These are phyloP conservation scores for Phymorhynchus buccinoides DNA, from an alignment of 1,140 invertebrate species.

Conservation along the genomic window DNA sequence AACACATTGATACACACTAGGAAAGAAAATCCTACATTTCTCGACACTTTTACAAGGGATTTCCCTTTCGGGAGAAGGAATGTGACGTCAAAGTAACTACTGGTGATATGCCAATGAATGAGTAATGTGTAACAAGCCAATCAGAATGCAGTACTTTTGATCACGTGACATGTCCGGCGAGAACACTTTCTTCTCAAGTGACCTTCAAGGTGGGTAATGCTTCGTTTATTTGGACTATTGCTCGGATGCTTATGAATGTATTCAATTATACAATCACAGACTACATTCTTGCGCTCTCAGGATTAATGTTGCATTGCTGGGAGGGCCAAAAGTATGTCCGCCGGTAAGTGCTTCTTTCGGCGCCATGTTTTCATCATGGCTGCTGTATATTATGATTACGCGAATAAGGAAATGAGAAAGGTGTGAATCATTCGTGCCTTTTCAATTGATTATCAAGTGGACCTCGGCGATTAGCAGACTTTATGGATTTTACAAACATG, in stretches of 20 bases:
- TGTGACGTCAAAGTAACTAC: constrained; percentile 42
- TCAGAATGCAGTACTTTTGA: constrained; percentile 39
- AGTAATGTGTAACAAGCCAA: constrained; percentile 44
- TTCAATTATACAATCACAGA: background rate
- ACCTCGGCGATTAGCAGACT: background rate
- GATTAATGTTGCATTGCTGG: background rate
- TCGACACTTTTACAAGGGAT: constrained; percentile 6
- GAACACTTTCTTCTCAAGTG: constrained; percentile 35
- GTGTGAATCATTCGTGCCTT: background rate
- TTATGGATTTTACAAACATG: too few species aligned
- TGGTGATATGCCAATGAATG: constrained; percentile 42
- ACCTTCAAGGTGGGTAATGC: constrained; percentile 44
- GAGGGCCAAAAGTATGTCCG: background rate
- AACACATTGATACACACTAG: too few species aligned
- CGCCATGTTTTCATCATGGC: constrained; percentile 37
- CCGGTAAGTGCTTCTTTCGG: constrained; percentile 21
- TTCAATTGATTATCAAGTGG: background rate
- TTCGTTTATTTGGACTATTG: constrained; percentile 13
- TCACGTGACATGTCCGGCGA: constrained; percentile 41
- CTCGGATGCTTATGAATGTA: background rate
- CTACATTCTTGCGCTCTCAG: background rate
- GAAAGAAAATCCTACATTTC: background rate
- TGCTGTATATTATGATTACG: constrained; percentile 33
- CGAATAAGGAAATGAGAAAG: constrained; percentile 30
- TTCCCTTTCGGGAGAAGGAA: constrained; percentile 35